Evolutionary conservation across 2,888 invertebrate species (phyloP).

Genomic region (Drosophila paranaensis): DNA sequence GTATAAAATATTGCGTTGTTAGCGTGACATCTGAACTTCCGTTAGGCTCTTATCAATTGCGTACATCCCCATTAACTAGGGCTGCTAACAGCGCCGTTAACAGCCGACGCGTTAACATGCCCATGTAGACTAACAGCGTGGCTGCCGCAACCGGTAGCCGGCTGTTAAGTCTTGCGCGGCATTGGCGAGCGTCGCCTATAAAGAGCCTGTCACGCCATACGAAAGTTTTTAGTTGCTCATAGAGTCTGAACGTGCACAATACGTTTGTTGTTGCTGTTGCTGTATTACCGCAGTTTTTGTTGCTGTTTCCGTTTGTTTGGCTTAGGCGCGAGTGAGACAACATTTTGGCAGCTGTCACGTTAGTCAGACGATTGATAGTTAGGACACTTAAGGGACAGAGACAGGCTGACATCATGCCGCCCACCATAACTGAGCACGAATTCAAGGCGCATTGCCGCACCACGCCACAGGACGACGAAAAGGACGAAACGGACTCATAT

Average conservation of each 20-base stretch:
- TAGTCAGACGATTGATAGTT: slow-evolving; percentile 1
- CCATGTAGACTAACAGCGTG: slow-evolving; percentile 4
- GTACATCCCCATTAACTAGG: not conserved
- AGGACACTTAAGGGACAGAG: slow-evolving; percentile 43
- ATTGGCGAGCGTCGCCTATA: slow-evolving; percentile 44
- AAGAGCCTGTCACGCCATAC: slow-evolving; percentile 31
- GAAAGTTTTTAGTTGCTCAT: slow-evolving; percentile 63
- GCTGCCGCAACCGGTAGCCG: slow-evolving; percentile 15
- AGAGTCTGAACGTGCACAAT: slow-evolving; percentile 49
- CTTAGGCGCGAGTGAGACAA: not conserved
- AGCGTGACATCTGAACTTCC: slow-evolving; percentile 58
- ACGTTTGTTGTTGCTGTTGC: slow-evolving; percentile 20
- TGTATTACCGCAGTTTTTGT: slow-evolving; percentile 11
- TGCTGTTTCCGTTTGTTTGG: not conserved
- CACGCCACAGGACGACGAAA: slow-evolving; percentile 55
- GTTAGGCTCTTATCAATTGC: slow-evolving; percentile 25
- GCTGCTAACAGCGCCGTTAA: slow-evolving; percentile 25
- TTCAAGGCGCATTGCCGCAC: slow-evolving; percentile 59
- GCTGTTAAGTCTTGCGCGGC: slow-evolving; percentile 6
- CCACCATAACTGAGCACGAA: slow-evolving; percentile 77
- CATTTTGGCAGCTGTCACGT: slow-evolving; percentile 28
- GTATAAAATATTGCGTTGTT: slow-evolving; percentile 48
- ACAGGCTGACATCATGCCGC: slow-evolving; percentile 78
- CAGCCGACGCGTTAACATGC: not conserved
- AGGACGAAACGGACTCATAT: slow-evolving; percentile 62